Conservation (phyloP, 2,113 vertebrate species). For the Climacteris rufus region DNA sequence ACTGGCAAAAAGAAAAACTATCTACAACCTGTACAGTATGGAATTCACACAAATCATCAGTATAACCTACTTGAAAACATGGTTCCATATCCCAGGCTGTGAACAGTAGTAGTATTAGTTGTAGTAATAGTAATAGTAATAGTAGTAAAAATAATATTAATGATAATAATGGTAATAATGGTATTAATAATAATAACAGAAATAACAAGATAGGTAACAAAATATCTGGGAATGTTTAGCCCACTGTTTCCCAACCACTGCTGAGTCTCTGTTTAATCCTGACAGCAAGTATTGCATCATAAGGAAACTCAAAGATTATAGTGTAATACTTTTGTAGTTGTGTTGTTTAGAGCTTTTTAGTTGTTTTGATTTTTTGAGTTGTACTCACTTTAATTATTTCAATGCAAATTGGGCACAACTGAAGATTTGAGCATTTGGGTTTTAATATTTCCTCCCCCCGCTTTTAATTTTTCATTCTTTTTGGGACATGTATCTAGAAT, state of each 20-base stretch:
- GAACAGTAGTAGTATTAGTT: background rate
- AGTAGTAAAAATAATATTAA: too few species aligned
- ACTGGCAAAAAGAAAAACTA: too few species aligned
- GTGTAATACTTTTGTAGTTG: background rate
- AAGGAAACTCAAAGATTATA: background rate
- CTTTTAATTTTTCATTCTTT: background rate
- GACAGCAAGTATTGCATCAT: background rate
- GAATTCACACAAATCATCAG: background rate
- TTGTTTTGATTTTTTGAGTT: background rate
- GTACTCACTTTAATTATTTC: background rate
- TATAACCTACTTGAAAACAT: background rate
- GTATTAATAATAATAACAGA: too few species aligned
- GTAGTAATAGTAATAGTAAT: background rate
- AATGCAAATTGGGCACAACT: background rate
- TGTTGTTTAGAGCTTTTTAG: background rate
- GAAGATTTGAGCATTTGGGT: background rate
- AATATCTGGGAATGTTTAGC: background rate
- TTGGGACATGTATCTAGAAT: background rate
- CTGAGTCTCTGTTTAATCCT: background rate
- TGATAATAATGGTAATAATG: too few species aligned
- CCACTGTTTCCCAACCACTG: background rate
- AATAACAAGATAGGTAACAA: background rate
- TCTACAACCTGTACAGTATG: too few species aligned
- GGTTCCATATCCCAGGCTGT: background rate
- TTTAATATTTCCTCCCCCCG: accelerated